These are phyloP conservation scores for Ianthella basta DNA, from an alignment of 37 sponge, comb jelly and placozoan genomes.

Conservation along the genomic window DNA sequence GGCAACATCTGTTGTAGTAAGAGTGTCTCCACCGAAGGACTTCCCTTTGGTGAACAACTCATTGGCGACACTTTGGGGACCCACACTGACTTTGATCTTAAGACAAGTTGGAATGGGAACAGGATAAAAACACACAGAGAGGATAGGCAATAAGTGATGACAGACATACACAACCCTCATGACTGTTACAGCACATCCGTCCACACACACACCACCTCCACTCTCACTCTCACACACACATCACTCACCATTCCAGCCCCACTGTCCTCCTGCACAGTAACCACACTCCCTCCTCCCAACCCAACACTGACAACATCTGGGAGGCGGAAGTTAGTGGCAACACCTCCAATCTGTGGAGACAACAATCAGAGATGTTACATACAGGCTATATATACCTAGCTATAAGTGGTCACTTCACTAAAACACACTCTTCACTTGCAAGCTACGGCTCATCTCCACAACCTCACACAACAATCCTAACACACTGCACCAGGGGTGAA, in stretches of 20 bases:
- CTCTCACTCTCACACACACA: background rate
- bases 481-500: background rate
- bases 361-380: background rate
- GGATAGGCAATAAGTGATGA: too few species aligned
- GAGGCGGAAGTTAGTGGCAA: conserved; percentile 78
- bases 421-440: conserved; percentile 1
- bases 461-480: too few species aligned
- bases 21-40: conserved; percentile 73
- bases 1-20: conserved; percentile 84
- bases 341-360: conserved; percentile 67
- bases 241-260: background rate
- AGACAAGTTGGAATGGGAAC: too few species aligned
- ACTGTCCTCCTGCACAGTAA: conserved; percentile 7
- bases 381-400: too few species aligned
- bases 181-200: too few species aligned
- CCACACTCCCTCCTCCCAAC: conserved; percentile 76
- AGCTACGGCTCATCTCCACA: background rate
- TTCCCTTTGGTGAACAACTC: conserved; percentile 43
- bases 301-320: conserved; percentile 86
- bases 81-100: conserved; percentile 41
- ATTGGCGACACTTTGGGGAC: conserved; percentile 75
- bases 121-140: too few species aligned
- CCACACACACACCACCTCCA: too few species aligned
- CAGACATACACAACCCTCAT: too few species aligned
- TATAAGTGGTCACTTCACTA: too few species aligned